Evolutionary conservation across 2,113 vertebrate species (phyloP).

Genomic region (Microtus oregoni): DNA sequence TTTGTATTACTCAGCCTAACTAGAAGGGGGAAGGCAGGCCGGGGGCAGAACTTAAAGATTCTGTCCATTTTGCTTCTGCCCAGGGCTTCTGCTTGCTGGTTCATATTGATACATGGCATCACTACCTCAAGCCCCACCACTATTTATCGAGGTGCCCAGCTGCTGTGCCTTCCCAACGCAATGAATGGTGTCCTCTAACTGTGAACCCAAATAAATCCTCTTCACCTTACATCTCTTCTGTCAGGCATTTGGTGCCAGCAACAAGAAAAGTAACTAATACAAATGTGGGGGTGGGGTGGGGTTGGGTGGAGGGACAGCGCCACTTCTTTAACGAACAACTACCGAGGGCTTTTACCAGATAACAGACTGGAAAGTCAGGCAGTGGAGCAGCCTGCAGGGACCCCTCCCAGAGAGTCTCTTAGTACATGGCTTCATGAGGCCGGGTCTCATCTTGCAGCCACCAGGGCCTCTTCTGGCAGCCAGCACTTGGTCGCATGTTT

Average conservation of each 20-base stretch:
- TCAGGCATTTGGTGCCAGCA: neutral
- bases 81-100: neutral
- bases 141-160: neutral
- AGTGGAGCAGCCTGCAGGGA: neutral
- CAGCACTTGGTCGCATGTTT: rapidly evolving
- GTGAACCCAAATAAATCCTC: neutral
- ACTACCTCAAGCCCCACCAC: neutral
- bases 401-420: neutral
- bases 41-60: neutral
- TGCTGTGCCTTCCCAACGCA: neutral
- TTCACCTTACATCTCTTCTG: neutral
- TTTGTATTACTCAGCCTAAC: neutral
- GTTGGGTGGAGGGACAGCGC: neutral
- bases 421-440: too few relatives aligned
- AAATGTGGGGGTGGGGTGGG: neutral
- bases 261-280: neutral
- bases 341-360: neutral
- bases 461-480: neutral
- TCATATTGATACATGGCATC: too few relatives aligned
- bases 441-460: rapidly evolving
- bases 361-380: neutral
- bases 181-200: neutral
- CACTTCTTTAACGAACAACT: neutral
- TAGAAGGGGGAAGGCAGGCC: neutral
- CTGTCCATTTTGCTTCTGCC: neutral